Conservation (phyloP, 2,113 vertebrate genomes). For the Dascyllus trimaculatus region DNA sequence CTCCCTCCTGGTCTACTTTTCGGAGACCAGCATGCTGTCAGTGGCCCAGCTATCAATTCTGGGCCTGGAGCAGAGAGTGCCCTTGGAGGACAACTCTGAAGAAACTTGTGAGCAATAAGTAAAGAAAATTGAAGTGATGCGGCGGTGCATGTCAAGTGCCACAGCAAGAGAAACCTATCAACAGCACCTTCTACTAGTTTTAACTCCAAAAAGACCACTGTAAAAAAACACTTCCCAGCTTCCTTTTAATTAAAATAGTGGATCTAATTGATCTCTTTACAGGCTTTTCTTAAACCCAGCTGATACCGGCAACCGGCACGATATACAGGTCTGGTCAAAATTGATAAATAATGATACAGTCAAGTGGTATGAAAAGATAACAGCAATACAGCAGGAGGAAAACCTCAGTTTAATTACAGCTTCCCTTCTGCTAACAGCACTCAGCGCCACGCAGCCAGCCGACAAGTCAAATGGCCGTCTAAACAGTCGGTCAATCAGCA, state of each 20-base stretch:
- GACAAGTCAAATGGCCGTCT: slow-evolving; percentile 60
- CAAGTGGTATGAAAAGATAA: slow-evolving; percentile 52
- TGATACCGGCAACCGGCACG: neutral
- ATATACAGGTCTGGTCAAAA: slow-evolving; percentile 22
- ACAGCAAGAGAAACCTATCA: neutral
- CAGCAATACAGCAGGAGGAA: slow-evolving; percentile 51
- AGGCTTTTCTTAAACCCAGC: slow-evolving; percentile 28
- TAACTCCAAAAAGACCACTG: too few relatives aligned
- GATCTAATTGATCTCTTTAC: neutral
- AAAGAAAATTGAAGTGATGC: slow-evolving; percentile 9
- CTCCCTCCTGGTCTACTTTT: slow-evolving; percentile 43
- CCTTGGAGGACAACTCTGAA: slow-evolving; percentile 39
- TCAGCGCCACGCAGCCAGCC: slow-evolving; percentile 55
- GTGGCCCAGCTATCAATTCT: slow-evolving; percentile 50
- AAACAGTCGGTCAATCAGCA: slow-evolving; percentile 69
- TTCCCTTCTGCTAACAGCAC: slow-evolving; percentile 61
- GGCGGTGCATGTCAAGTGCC: slow-evolving; percentile 8
- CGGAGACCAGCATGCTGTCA: slow-evolving; percentile 61
- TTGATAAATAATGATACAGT: slow-evolving; percentile 39
- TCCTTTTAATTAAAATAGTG: slow-evolving; percentile 5
- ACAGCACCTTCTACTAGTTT: slow-evolving; percentile 1
- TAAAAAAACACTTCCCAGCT: neutral
- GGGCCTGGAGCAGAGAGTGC: slow-evolving; percentile 43
- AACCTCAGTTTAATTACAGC: slow-evolving; percentile 67
- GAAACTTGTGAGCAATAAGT: slow-evolving; percentile 41